A percentile compares a stretch with the other conserved stretches of the same genome.
These are phyloP conservation scores for Hipposideros larvatus DNA, from an alignment of 2,797 vertebrate genomes.

Conservation along the genomic window DNA sequence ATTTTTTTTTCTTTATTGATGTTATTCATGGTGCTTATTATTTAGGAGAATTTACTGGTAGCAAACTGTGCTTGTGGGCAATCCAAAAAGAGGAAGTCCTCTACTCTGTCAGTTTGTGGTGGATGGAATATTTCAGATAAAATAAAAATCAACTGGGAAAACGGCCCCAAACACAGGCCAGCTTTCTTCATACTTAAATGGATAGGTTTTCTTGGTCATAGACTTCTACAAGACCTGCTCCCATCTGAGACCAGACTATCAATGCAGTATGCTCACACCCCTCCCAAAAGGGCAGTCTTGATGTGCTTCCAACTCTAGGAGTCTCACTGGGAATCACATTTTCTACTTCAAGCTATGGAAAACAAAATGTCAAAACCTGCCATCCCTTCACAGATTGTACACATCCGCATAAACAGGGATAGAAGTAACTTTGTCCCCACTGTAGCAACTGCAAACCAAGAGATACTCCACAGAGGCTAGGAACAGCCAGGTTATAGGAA, in stretches of 20 bases:
- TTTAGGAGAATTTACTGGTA: slow-evolving; percentile 73
- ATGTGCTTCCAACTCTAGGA: slow-evolving; percentile 59
- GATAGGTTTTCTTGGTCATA: not conserved
- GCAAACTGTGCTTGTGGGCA: slow-evolving; percentile 52
- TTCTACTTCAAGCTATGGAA: slow-evolving; percentile 43
- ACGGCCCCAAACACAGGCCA: not conserved
- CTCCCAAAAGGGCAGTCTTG: slow-evolving; percentile 57
- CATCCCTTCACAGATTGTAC: not conserved
- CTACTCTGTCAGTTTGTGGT: slow-evolving; percentile 48
- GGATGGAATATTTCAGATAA: slow-evolving; percentile 48
- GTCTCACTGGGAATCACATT: slow-evolving; percentile 50
- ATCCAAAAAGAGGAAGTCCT: slow-evolving; percentile 40
- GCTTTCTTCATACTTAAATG: slow-evolving; percentile 41
- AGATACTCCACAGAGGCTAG: slow-evolving; percentile 7
- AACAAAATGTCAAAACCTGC: slow-evolving; percentile 32
- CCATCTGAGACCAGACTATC: slow-evolving; percentile 28
- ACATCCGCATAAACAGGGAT: not conserved
- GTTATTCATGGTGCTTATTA: slow-evolving; percentile 62
- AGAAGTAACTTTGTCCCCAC: not conserved
- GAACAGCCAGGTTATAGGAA: slow-evolving; percentile 62
- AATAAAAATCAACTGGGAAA: slow-evolving; percentile 13
- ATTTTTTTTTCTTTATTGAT: slow-evolving; percentile 31
- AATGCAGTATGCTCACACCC: not conserved
- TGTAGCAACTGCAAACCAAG: slow-evolving; percentile 46
- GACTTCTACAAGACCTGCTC: not conserved